Evolutionary conservation across 2,888 invertebrate genomes (phyloP).

Genomic region (Spodoptera exigua): DNA sequence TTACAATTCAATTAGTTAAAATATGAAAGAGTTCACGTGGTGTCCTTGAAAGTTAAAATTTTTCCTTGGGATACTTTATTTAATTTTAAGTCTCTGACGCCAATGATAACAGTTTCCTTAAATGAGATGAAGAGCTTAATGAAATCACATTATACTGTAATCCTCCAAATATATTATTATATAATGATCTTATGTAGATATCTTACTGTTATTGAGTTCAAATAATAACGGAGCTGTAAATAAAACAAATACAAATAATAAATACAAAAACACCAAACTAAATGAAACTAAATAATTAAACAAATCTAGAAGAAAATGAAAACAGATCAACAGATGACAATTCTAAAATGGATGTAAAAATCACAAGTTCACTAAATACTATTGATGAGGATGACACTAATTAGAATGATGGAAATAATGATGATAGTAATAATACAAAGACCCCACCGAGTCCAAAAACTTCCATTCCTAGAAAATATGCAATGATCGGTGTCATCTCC

Average conservation of each 20-base stretch:
- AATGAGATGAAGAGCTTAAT: too few species aligned
- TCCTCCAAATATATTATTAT: conserved; percentile 8
- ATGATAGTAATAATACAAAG: conserved; percentile 3
- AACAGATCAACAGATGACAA: neutral
- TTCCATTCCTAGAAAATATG: conserved; percentile 22
- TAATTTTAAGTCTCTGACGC: too few species aligned
- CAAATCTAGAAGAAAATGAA: neutral
- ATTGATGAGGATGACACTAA: neutral
- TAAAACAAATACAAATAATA: conserved; percentile 18
- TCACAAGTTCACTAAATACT: neutral
- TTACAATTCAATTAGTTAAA: neutral
- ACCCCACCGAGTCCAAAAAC: conserved; percentile 17
- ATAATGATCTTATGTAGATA: too few species aligned
- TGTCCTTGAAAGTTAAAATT: too few species aligned
- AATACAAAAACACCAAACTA: conserved; percentile 4
- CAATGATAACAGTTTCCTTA: too few species aligned
- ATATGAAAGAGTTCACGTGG: neutral
- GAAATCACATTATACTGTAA: neutral
- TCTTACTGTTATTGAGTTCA: conserved; percentile 28
- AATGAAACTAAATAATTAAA: neutral
- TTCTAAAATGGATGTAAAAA: too few species aligned
- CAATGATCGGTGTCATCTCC: conserved; percentile 27
- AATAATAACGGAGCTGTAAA: conserved; percentile 29
- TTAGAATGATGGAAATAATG: neutral
- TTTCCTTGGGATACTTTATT: neutral